Evolutionary conservation across 64 coral and sea anemone species (phyloP).

Genomic region (Trachythela sp.): DNA sequence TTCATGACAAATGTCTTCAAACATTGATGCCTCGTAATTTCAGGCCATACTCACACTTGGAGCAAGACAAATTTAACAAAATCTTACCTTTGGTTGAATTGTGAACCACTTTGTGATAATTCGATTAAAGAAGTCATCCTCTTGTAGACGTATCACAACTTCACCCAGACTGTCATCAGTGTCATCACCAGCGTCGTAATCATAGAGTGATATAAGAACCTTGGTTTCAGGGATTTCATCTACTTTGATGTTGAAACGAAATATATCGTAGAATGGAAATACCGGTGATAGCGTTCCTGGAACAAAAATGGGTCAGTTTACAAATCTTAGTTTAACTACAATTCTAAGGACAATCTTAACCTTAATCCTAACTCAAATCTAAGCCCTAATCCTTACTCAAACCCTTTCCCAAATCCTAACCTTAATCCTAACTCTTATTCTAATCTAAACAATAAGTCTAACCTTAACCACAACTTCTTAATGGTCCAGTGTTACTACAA

Average conservation of each 20-base stretch:
- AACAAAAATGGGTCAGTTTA: not conserved
- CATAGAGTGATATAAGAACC: conserved; percentile 50
- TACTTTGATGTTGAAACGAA: conserved; percentile 42
- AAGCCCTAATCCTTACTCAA: no score
- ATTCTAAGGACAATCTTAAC: no score
- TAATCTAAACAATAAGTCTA: no score
- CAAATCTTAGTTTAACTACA: not conserved
- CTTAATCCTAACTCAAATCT: no score
- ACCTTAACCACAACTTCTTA: no score
- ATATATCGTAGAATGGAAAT: conserved; percentile 48
- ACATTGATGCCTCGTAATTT: no score
- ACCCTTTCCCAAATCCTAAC: no score
- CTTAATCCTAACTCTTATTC: no score
- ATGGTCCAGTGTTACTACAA: no score
- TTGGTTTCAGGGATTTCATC: conserved; percentile 56
- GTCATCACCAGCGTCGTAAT: conserved; percentile 51
- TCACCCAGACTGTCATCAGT: conserved; percentile 74
- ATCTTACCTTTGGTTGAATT: conserved; percentile 51
- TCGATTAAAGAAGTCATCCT: conserved; percentile 39
- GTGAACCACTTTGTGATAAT: conserved; percentile 51
- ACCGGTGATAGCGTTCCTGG: conserved; percentile 52
- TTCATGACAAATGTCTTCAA: no score
- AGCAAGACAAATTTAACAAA: no score
- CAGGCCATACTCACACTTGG: no score
- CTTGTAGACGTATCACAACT: conserved; percentile 42